phyloP scores from a whole-genome alignment of 1,140 invertebrate genomes.

The Globodera ellingtonae region DNA sequence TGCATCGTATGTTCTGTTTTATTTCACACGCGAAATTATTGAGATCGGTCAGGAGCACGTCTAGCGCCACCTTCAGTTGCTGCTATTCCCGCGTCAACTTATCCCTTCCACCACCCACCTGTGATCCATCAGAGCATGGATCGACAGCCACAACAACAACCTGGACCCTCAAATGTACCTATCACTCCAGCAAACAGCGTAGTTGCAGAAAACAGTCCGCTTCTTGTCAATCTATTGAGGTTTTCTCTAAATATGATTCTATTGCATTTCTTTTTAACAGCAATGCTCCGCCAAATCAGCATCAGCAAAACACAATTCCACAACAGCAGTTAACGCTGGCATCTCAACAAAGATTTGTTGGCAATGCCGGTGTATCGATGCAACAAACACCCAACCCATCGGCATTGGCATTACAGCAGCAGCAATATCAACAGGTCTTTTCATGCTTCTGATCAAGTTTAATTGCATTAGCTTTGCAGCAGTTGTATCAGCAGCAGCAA shows the following conservation, averaged over 20 bases:
- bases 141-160: background rate
- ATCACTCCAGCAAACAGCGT: background rate
- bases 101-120: background rate
- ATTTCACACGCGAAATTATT: background rate
- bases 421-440: background rate
- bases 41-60: background rate
- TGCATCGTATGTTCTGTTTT: background rate
- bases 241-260: conserved; percentile 2
- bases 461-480: background rate
- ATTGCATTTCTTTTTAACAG: background rate
- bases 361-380: background rate
- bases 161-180: conserved; percentile 15
- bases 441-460: background rate
- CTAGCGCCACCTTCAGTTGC: background rate
- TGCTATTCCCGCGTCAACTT: background rate
- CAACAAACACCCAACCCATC: background rate
- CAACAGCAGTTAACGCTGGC: background rate
- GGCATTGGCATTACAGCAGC: background rate
- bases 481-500: conserved; percentile 30
- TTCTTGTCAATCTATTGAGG: conserved; percentile 40
- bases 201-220: conserved; percentile 27
- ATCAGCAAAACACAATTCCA: background rate
- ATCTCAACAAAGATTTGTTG: conserved; percentile 15
- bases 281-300: background rate
- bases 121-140: conserved; percentile 10